Conservation (phyloP, 2,888 invertebrate genomes). For the Yponomeuta sedellus region DNA sequence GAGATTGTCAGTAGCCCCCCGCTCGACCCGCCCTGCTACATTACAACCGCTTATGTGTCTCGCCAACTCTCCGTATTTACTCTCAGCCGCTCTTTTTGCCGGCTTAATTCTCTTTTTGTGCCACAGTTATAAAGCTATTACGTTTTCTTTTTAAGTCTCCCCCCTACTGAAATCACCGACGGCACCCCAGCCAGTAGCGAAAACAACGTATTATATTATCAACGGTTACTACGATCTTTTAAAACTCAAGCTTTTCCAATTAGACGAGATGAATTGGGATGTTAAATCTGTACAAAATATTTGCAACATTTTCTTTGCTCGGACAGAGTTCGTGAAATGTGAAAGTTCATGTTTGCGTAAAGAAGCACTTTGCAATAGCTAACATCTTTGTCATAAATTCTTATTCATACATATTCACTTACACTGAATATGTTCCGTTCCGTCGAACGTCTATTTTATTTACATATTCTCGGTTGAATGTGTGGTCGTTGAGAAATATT, state of each 20-base stretch:
- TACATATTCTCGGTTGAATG: constrained; percentile 24
- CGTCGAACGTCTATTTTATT: constrained; percentile 38
- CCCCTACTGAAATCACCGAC: constrained; percentile 33
- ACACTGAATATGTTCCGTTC: constrained; percentile 36
- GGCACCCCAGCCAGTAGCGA: constrained; percentile 17
- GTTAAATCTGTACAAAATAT: constrained; percentile 3
- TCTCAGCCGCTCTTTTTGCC: constrained; percentile 51
- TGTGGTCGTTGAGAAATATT: constrained; percentile 20
- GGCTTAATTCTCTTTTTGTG: constrained; percentile 50
- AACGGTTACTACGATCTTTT: constrained; percentile 3
- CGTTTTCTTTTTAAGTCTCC: constrained; percentile 41
- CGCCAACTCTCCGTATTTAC: constrained; percentile 49
- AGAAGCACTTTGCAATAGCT: constrained; percentile 5
- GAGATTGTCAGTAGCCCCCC: constrained; percentile 66
- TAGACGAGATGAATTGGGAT: constrained; percentile 2
- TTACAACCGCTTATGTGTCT: constrained; percentile 37
- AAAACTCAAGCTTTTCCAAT: constrained; percentile 12
- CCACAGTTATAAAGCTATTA: constrained; percentile 51
- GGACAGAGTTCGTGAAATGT: background rate
- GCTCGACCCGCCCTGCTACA: constrained; percentile 29
- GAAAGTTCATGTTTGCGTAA: constrained; percentile 6
- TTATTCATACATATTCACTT: constrained; percentile 15
- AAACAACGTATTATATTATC: constrained; percentile 14
- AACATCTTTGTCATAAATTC: constrained; percentile 16
- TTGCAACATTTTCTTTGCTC: constrained; percentile 1